Evolutionary conservation across 2,113 vertebrate genomes (phyloP).

Genomic region (Papio anubis): DNA sequence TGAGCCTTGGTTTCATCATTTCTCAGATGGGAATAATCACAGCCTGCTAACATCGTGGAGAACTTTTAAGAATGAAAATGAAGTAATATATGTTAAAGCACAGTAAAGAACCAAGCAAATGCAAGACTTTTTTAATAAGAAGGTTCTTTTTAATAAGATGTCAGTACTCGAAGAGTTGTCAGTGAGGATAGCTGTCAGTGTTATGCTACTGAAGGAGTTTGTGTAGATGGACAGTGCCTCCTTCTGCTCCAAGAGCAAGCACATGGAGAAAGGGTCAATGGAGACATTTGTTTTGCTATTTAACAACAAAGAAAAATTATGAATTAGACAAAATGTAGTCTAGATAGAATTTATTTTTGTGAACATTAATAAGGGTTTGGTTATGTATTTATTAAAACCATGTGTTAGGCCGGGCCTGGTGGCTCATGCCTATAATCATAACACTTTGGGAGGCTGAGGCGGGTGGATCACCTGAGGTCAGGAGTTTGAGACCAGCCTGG

Average conservation of each 20-base stretch:
- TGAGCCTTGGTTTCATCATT: slow-evolving; percentile 11
- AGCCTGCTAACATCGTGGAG: background rate
- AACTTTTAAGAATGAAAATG: slow-evolving; percentile 35
- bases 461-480: too few species aligned
- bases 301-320: slow-evolving; percentile 26
- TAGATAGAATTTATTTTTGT: slow-evolving; percentile 1
- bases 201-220: background rate
- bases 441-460: too few species aligned
- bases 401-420: background rate
- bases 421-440: too few species aligned
- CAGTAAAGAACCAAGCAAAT: background rate
- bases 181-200: background rate
- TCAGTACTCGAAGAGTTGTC: background rate
- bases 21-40: background rate
- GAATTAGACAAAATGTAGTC: background rate
- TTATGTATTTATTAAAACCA: slow-evolving; percentile 3
- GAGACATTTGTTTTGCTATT: background rate
- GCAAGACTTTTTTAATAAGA: background rate
- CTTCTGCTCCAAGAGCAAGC: background rate
- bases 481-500: too few species aligned
- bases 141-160: background rate
- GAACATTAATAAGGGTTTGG: background rate
- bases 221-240: background rate
- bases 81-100: background rate
- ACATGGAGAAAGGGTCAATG: background rate